Conservation (phyloP, 2,113 vertebrate species). For the Arvicanthis niloticus region DNA sequence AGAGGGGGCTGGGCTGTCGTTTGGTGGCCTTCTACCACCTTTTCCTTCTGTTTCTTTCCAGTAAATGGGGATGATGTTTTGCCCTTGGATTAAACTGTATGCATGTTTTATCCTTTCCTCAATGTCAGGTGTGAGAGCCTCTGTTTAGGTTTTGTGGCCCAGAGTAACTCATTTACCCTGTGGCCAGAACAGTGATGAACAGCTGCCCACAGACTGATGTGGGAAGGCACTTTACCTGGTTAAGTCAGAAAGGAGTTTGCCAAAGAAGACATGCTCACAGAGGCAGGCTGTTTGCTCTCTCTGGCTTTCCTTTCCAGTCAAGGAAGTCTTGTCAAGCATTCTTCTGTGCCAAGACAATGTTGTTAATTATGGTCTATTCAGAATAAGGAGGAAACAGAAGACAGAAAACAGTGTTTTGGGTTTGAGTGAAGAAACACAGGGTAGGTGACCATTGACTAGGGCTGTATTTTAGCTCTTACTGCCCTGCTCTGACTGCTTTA, state of each 20-base stretch:
- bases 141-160: neutral
- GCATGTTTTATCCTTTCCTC: slow-evolving; percentile 8
- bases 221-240: slow-evolving; percentile 4
- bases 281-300: neutral
- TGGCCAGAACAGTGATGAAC: neutral
- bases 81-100: neutral
- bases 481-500: neutral
- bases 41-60: slow-evolving; percentile 27
- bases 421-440: neutral
- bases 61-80: neutral
- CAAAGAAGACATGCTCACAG: neutral
- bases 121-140: neutral
- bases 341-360: neutral
- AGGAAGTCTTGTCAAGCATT: neutral
- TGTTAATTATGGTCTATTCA: slow-evolving; percentile 20
- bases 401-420: slow-evolving; percentile 5
- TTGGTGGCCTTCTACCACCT: neutral
- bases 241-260: slow-evolving; percentile 17
- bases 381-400: neutral
- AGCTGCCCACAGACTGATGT: neutral
- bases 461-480: neutral
- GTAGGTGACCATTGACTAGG: neutral
- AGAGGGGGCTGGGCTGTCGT: neutral
- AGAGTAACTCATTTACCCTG: neutral
- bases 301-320: neutral